These are phyloP conservation scores for Microchrysa polita DNA, from an alignment of 2,888 invertebrate species.

Conservation along the genomic window DNA sequence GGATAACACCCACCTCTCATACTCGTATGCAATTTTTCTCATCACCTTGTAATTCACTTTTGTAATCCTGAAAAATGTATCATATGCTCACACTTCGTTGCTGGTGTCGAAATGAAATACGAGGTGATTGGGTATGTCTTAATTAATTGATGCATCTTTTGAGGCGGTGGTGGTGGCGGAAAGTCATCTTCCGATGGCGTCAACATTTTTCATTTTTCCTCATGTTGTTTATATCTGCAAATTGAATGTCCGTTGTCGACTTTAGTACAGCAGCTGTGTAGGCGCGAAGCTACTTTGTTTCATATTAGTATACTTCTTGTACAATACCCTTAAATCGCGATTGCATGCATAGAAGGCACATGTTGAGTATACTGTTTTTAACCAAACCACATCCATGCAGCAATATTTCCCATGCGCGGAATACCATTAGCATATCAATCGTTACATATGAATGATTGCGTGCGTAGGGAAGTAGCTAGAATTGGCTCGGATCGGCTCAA, in stretches of 20 bases:
- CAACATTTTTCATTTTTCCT: constrained; percentile 10
- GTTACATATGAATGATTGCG: constrained; percentile 29
- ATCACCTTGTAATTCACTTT: too few relatives aligned
- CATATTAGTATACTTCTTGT: background rate
- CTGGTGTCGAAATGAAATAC: constrained; percentile 37
- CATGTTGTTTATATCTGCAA: constrained; percentile 10
- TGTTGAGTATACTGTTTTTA: background rate
- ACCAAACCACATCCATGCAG: too few relatives aligned
- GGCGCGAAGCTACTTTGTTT: too few relatives aligned
- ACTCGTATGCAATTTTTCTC: too few relatives aligned
- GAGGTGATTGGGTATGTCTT: constrained; percentile 25
- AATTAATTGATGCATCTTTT: background rate
- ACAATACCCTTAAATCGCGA: background rate
- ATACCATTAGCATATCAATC: constrained; percentile 33
- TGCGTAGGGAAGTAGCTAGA: constrained; percentile 1
- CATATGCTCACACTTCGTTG: background rate
- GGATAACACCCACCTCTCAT: too few relatives aligned
- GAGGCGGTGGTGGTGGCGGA: too few relatives aligned
- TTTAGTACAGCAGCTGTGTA: background rate
- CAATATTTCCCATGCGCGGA: constrained; percentile 32
- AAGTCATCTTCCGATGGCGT: background rate
- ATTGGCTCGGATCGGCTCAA: too few relatives aligned
- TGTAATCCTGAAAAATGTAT: background rate
- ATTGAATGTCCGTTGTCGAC: background rate
- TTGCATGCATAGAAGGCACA: background rate